These are phyloP conservation scores for Parazoanthus atlanticus DNA, from an alignment of 92 coral and sea anemone species.

Conservation along the genomic window DNA sequence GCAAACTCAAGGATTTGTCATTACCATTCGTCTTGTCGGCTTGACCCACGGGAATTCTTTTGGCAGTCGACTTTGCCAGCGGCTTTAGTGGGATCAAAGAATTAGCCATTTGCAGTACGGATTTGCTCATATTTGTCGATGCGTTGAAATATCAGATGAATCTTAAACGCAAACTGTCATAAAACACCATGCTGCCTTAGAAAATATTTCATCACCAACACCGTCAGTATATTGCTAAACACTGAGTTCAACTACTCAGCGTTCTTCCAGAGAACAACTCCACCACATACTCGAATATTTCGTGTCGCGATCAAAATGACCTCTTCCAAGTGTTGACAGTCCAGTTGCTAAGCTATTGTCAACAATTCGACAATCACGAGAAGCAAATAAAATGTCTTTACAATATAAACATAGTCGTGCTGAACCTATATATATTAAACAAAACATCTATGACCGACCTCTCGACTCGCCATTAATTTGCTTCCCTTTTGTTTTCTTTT, in stretches of 20 bases:
- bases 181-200: neutral
- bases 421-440: too few relatives aligned
- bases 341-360: neutral
- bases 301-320: neutral
- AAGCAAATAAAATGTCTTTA: neutral
- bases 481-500: too few relatives aligned
- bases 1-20: slow-evolving; percentile 16
- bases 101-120: slow-evolving; percentile 30
- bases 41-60: slow-evolving; percentile 30
- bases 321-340: neutral
- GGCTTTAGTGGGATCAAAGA: slow-evolving; percentile 34
- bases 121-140: neutral
- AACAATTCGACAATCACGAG: neutral
- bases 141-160: neutral
- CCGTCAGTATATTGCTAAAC: neutral
- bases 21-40: slow-evolving; percentile 4
- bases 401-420: neutral
- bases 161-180: neutral
- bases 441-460: too few relatives aligned
- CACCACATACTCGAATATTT: neutral
- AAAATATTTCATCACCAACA: neutral
- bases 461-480: too few relatives aligned
- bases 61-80: slow-evolving; percentile 19
- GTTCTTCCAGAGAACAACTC: neutral
- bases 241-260: neutral